phyloP scores from a whole-genome alignment of 1,140 invertebrate genomes.

The Prorops nasuta region DNA sequence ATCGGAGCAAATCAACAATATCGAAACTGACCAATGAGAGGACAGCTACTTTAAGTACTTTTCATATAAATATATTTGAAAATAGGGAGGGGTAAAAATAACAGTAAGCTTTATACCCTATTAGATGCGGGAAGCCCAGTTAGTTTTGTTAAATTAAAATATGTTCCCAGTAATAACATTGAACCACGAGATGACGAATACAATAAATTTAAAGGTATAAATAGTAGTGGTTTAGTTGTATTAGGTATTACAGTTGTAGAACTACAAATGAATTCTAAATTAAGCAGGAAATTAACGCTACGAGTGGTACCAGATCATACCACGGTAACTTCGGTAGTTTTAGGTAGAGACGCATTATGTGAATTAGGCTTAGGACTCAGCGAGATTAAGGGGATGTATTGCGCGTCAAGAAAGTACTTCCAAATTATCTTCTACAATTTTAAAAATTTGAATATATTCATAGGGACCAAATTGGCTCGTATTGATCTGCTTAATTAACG shows the following conservation, averaged over 20 bases:
- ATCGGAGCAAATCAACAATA: neutral
- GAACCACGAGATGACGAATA: neutral
- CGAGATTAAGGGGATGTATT: too few relatives aligned
- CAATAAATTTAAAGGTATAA: slow-evolving; percentile 2
- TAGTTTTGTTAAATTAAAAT: slow-evolving; percentile 5
- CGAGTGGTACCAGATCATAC: too few relatives aligned
- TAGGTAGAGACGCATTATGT: slow-evolving; percentile 10
- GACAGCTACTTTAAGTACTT: slow-evolving; percentile 1
- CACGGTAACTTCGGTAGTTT: neutral
- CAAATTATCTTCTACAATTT: too few relatives aligned
- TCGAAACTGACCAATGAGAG: neutral
- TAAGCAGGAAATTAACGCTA: neutral
- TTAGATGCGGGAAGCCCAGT: slow-evolving; percentile 8
- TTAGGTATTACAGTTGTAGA: neutral
- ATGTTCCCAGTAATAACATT: neutral
- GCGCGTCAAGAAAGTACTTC: too few relatives aligned
- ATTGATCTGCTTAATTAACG: too few relatives aligned
- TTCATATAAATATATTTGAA: neutral
- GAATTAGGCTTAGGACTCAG: too few relatives aligned
- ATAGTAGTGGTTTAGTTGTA: neutral
- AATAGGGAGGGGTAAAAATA: too few relatives aligned
- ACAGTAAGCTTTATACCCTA: neutral
- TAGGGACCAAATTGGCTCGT: too few relatives aligned
- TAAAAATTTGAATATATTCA: too few relatives aligned
- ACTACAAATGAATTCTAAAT: neutral